A percentile compares a stretch with the other conserved stretches of the same genome.
Evolutionary conservation across 2,113 vertebrate genomes (phyloP).

Genomic region (Opisthocomus hoazin): DNA sequence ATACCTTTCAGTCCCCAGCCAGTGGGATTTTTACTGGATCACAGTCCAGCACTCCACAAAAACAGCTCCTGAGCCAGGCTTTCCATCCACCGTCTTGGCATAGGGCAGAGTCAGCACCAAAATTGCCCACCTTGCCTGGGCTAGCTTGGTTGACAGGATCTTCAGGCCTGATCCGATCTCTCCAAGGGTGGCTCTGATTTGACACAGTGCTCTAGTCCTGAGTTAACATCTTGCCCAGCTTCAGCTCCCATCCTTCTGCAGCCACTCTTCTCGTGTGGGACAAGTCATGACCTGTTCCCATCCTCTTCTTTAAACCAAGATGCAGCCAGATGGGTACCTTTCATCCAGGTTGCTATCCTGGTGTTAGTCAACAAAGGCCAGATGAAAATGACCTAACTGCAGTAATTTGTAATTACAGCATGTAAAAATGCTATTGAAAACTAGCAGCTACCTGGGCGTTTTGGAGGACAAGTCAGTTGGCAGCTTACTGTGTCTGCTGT

Average conservation of each 20-base stretch:
- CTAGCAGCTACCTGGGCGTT: neutral
- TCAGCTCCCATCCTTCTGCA: neutral
- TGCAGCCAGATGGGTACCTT: too few species aligned
- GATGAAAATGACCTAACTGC: neutral
- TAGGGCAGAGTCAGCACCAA: neutral
- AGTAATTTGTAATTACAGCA: neutral
- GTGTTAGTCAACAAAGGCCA: neutral
- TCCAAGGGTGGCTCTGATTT: neutral
- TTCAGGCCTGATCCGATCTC: fast-evolving
- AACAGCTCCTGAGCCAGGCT: neutral
- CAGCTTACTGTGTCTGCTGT: neutral
- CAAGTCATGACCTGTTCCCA: neutral
- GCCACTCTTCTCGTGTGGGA: neutral
- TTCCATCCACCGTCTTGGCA: neutral
- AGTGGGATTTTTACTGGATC: neutral
- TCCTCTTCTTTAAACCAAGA: neutral
- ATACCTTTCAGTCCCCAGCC: neutral
- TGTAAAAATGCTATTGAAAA: neutral
- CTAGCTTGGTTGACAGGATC: neutral
- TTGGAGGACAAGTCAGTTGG: neutral
- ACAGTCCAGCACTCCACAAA: neutral
- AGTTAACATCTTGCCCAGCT: neutral
- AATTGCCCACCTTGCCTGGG: neutral
- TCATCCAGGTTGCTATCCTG: neutral
- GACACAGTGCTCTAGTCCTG: neutral